These are phyloP conservation scores for Boloria euphrosyne DNA, from an alignment of 2,888 invertebrate genomes.

Conservation along the genomic window DNA sequence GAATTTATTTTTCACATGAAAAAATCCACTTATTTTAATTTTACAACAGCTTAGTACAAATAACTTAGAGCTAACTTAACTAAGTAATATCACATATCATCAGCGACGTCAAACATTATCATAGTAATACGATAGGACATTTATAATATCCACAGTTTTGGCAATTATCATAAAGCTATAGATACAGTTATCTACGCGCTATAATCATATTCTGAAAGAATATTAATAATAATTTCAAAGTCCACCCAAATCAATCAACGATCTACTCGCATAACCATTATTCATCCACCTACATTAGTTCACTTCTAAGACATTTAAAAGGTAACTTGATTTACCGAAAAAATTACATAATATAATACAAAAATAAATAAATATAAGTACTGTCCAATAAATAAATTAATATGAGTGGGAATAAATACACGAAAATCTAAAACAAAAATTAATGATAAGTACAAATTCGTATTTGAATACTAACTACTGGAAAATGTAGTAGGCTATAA, in stretches of 20 bases:
- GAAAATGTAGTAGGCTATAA: constrained; percentile 15
- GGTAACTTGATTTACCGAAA: too few species aligned
- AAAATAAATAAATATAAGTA: constrained; percentile 54
- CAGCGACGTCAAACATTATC: constrained; percentile 61
- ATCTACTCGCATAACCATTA: too few species aligned
- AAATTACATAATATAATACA: constrained; percentile 1
- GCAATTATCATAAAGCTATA: constrained; percentile 44
- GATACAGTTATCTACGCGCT: constrained; percentile 27
- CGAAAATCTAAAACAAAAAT: constrained; percentile 39
- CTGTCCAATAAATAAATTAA: constrained; percentile 54
- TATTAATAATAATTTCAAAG: too few species aligned
- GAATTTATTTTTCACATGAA: constrained; percentile 24
- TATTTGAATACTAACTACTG: constrained; percentile 41
- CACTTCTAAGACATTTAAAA: too few species aligned
- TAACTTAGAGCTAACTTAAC: constrained; percentile 56
- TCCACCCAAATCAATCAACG: too few species aligned
- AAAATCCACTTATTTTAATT: constrained; percentile 50
- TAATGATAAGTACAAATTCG: constrained; percentile 68
- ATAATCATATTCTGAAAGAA: too few species aligned
- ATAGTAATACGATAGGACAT: constrained; percentile 39
- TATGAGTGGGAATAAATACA: constrained; percentile 33
- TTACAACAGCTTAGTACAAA: constrained; percentile 43
- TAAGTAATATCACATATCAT: constrained; percentile 79
- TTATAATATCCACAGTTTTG: constrained; percentile 48
- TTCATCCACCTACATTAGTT: too few species aligned